Evolutionary conservation across 2,888 invertebrate genomes (phyloP).

Genomic region (Congeria kusceri): DNA sequence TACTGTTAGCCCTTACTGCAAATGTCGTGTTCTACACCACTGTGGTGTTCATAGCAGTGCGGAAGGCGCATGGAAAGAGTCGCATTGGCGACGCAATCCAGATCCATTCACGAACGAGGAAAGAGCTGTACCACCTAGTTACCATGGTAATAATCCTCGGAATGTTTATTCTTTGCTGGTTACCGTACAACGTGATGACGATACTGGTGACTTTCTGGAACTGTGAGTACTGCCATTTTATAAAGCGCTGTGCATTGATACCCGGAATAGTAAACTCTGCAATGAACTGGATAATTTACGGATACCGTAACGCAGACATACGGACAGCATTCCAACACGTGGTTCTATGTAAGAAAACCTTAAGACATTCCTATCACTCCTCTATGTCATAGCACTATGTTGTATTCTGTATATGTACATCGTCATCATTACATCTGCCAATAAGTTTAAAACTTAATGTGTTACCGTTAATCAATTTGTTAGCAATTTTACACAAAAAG

Average conservation of each 20-base stretch:
- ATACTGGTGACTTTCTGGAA: constrained; percentile 37
- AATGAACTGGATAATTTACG: constrained; percentile 47
- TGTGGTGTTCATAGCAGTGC: constrained; percentile 42
- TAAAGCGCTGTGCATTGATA: constrained; percentile 33
- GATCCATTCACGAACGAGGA: constrained; percentile 12
- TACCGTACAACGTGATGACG: constrained; percentile 24
- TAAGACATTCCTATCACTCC: neutral
- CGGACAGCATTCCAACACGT: constrained; percentile 31
- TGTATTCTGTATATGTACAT: no score
- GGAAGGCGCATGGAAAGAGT: neutral
- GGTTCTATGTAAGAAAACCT: neutral
- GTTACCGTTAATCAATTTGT: no score
- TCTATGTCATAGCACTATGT: no score
- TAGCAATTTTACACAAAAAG: no score
- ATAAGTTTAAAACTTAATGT: no score
- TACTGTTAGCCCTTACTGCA: constrained; percentile 18
- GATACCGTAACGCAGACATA: constrained; percentile 42
- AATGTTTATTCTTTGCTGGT: constrained; percentile 45
- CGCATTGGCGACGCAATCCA: neutral
- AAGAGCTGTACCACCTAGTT: constrained; percentile 36
- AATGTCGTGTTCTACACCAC: constrained; percentile 38
- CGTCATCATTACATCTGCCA: no score
- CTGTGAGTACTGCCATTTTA: constrained; percentile 27
- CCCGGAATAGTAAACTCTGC: constrained; percentile 45
- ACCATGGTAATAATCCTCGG: constrained; percentile 54